Evolutionary conservation across 2,888 invertebrate species (phyloP), one percentile per base, ranked within the genome.

Genomic region (Lamellibrachia satsuma): DNA sequence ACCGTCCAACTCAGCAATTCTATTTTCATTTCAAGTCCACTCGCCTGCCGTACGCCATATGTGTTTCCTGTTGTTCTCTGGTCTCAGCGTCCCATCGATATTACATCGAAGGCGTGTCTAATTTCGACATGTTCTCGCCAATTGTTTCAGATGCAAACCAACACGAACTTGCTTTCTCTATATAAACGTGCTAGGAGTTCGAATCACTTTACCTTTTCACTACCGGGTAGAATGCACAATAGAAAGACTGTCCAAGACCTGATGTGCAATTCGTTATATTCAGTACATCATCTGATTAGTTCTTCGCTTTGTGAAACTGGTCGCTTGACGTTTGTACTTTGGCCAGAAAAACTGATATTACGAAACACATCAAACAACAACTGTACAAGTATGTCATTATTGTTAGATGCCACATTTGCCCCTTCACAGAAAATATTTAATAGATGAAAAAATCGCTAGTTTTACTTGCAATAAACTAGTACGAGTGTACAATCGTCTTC

Each of bases 111-210:
- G 75, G 11, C 75, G 75, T 75, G 22, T 75, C 75, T 22, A 75
- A 75, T n/a, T 75, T 75, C 75, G 75, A 75, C 15, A 75, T 75
- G 75, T 75, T 75, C 75, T 75, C 75, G 75, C 75, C 75, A 75
- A 75, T 75, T 22, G 15, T 75, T 15, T 75, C 75, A 15, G 2
- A 57, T 57, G 57, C 57, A 75, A 75, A 15, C 75, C 15, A 22
- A 75, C 75, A 22, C 75, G 22, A 15, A 75, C 75, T 22, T 75
- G 75, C 15, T 75, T 75, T n/a, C 22, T 75, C 75, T 11, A 22
- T 22, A 75, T 11, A 75, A 75, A 11, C n/a, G 75, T 75, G 22
- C 75, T 6, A 75, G 75, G 75, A 75, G 75, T 75, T 75, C 6
- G 22, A 75, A 15, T 75, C 75, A 15, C 75, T 75, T 75, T 75